phyloP scores from a whole-genome alignment of 2,113 vertebrate genomes.

The Vulpes ferrilata region DNA sequence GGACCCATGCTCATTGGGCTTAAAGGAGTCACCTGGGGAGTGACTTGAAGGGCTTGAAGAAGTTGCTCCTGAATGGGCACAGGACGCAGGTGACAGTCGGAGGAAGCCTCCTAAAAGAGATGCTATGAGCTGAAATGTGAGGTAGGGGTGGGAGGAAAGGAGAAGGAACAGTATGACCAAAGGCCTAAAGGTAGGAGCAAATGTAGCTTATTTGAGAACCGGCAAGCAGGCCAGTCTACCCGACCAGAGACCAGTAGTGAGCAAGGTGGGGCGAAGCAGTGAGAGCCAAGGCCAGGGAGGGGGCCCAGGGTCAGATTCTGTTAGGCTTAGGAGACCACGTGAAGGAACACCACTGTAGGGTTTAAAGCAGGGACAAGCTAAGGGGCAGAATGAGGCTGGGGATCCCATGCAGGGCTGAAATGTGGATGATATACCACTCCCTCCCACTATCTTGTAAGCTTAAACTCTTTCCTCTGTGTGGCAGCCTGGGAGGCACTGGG shows the following conservation, averaged over 20 bases:
- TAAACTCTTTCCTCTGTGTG: background rate
- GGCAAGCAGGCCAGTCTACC: background rate
- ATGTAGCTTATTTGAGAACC: background rate
- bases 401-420: too few species aligned
- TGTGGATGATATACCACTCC: background rate
- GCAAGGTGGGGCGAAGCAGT: too few species aligned
- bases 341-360: background rate
- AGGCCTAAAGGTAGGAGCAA: background rate
- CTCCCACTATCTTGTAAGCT: fast-evolving
- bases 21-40: too few species aligned
- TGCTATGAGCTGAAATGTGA: background rate
- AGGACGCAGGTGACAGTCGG: background rate
- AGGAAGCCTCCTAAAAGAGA: background rate
- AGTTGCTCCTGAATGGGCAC: too few species aligned
- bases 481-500: background rate
- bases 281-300: background rate
- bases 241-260: background rate
- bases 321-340: background rate
- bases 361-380: background rate
- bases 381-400: background rate
- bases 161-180: background rate
- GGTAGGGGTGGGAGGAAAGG: background rate
- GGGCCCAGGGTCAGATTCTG: background rate
- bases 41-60: too few species aligned
- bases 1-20: background rate